phyloP scores from a whole-genome alignment of 2,113 vertebrate species.

The Hemicordylus capensis region DNA sequence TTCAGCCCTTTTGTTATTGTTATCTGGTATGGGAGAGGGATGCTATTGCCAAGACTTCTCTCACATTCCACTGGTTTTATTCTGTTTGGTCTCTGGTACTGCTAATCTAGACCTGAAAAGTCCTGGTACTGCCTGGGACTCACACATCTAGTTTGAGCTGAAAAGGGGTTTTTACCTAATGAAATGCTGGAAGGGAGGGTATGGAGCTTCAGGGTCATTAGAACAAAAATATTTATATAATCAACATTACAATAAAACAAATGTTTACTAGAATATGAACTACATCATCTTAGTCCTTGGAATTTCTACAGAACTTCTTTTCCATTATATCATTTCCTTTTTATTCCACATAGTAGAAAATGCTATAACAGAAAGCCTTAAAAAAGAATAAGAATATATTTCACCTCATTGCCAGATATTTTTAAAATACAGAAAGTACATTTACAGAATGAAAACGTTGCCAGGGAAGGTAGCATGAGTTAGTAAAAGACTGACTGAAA shows the following conservation, averaged over 20 bases:
- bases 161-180: no score
- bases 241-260: not conserved
- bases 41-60: no score
- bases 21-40: no score
- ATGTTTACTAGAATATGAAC: not conserved
- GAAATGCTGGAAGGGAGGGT: no score
- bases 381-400: not conserved
- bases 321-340: slow-evolving; percentile 18
- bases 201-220: not conserved
- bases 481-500: slow-evolving; percentile 25
- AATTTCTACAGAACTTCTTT: slow-evolving; percentile 6
- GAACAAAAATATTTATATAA: not conserved
- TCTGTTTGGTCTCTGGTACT: no score
- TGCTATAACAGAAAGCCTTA: not conserved
- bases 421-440: no score
- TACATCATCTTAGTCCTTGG: not conserved
- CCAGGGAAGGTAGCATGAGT: not conserved
- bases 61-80: no score
- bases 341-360: slow-evolving; percentile 10
- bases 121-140: no score
- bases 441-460: slow-evolving; percentile 19
- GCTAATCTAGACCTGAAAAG: no score
- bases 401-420: not conserved
- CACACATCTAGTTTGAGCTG: no score
- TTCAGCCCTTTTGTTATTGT: no score